phyloP scores from a whole-genome alignment of 2,888 invertebrate species.

The Tromatobia lineatoria region DNA sequence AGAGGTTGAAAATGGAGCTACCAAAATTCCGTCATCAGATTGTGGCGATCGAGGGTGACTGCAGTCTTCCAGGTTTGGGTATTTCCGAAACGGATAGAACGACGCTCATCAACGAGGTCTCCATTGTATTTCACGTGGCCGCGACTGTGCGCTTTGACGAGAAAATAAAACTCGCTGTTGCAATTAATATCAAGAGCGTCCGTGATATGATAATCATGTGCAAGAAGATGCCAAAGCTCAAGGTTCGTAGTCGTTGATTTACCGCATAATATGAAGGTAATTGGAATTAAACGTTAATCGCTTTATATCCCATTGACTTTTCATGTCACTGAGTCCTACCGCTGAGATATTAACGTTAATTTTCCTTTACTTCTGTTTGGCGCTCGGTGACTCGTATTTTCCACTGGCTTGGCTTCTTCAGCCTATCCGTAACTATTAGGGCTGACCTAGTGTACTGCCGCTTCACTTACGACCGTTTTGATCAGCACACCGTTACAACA shows the following conservation, averaged over 20 bases:
- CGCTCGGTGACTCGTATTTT: conserved; percentile 4
- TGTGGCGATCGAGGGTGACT: conserved; percentile 87
- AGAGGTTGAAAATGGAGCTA: conserved; percentile 86
- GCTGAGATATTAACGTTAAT: conserved; percentile 3
- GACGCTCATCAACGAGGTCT: conserved; percentile 86
- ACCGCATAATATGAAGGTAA: not conserved
- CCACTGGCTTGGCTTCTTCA: not conserved
- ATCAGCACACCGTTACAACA: no score
- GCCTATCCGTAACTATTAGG: not conserved
- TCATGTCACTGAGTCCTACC: not conserved
- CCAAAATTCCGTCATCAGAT: conserved; percentile 89
- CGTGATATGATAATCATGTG: conserved; percentile 89
- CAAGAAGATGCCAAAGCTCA: conserved; percentile 89
- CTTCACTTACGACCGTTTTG: not conserved
- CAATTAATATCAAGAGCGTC: conserved; percentile 91
- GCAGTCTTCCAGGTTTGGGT: conserved; percentile 88
- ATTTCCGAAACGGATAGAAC: conserved; percentile 87
- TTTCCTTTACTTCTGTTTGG: not conserved
- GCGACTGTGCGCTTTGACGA: conserved; percentile 91
- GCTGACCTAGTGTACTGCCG: not conserved
- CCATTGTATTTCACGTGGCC: conserved; percentile 87
- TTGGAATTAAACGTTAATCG: not conserved
- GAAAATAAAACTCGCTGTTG: conserved; percentile 90
- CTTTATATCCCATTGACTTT: not conserved
- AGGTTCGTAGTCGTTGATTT: conserved; percentile 83